Percentiles rank a stretch among this genome's conserved stretches.
These are phyloP conservation scores for Gallinago media DNA, from an alignment of 2,113 vertebrate species.

Conservation along the genomic window DNA sequence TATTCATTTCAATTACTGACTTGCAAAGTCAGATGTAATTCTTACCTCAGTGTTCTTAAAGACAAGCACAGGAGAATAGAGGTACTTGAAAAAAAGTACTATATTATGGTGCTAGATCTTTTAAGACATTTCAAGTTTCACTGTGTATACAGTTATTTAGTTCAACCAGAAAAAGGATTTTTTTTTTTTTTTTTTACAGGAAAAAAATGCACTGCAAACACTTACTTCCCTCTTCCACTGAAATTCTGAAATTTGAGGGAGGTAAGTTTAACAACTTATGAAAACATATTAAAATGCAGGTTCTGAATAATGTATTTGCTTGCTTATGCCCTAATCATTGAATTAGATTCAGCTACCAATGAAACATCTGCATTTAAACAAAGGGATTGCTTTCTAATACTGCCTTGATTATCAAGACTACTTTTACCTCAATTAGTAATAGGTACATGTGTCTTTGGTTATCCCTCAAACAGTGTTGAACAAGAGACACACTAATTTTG, in stretches of 20 bases:
- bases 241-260: not conserved
- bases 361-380: conserved; percentile 45
- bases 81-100: not conserved
- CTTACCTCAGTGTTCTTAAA: not conserved
- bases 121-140: not conserved
- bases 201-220: not conserved
- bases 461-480: not conserved
- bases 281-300: not conserved
- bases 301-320: not conserved
- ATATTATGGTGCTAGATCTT: too few relatives aligned
- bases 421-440: conserved; percentile 18
- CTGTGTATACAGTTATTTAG: not conserved
- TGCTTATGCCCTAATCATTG: not conserved
- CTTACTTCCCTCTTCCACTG: not conserved
- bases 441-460: not conserved
- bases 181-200: not conserved
- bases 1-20: not conserved
- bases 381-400: conserved; percentile 13
- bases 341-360: not conserved
- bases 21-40: not conserved
- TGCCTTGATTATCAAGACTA: not conserved
- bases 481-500: not conserved
- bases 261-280: not conserved
- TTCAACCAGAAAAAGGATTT: not conserved
- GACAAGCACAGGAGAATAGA: not conserved